A percentile compares a stretch with the other conserved stretches of the same genome.
These are phyloP conservation scores for Cordilura impudica DNA, from an alignment of 2,888 invertebrate species.

Conservation along the genomic window DNA sequence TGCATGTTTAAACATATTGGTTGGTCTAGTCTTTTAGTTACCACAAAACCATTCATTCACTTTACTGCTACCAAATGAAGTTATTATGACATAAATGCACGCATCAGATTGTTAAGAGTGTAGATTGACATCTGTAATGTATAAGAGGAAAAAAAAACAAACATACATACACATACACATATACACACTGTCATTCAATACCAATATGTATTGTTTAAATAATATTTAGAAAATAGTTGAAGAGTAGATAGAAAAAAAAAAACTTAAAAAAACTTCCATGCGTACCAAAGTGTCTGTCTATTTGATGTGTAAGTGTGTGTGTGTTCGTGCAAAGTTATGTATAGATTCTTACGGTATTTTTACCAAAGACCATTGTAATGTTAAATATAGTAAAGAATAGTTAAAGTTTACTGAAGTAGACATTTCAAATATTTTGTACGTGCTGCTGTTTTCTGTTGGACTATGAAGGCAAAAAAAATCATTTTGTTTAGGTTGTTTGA, in stretches of 20 bases:
- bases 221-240: conserved; percentile 9
- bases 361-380: conserved; percentile 59
- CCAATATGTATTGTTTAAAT: conserved; percentile 49
- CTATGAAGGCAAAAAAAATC: conserved; percentile 31
- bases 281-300: conserved; percentile 55
- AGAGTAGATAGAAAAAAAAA: not conserved
- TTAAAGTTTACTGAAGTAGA: conserved; percentile 62
- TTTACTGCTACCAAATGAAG: conserved; percentile 72
- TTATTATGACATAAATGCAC: conserved; percentile 77
- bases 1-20: conserved; percentile 5
- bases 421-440: conserved; percentile 62
- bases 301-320: not conserved
- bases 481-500: conserved; percentile 31
- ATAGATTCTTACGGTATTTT: conserved; percentile 60
- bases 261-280: conserved; percentile 36
- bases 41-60: conserved; percentile 65
- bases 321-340: conserved; percentile 9
- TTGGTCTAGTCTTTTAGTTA: not conserved
- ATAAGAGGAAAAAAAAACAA: conserved; percentile 34
- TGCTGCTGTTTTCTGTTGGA: conserved; percentile 51
- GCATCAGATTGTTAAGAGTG: conserved; percentile 69
- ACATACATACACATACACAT: conserved; percentile 23
- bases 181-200: conserved; percentile 44
- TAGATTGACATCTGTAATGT: conserved; percentile 63
- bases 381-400: conserved; percentile 55